phyloP scores from a whole-genome alignment of 2,888 invertebrate species.

The Aquatica leii region DNA sequence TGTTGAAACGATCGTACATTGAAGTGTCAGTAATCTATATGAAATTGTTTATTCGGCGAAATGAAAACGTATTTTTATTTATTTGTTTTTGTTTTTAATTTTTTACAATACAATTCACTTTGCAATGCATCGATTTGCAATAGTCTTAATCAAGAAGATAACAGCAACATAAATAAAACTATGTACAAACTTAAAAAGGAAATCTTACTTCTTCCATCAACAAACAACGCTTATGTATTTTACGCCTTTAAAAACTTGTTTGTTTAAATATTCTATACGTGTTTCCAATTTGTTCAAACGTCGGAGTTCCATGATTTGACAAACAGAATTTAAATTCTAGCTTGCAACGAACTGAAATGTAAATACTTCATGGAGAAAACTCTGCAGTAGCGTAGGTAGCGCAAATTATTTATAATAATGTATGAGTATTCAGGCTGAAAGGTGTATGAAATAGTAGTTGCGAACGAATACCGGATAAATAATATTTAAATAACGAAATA shows the following conservation, averaged over 20 bases:
- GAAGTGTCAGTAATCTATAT: slow-evolving; percentile 6
- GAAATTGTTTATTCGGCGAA: slow-evolving; percentile 8
- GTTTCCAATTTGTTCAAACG: slow-evolving; percentile 37
- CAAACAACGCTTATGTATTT: slow-evolving; percentile 11
- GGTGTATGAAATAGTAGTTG: not conserved
- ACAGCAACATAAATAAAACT: not conserved
- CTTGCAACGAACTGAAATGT: slow-evolving; percentile 49
- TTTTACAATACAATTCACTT: not conserved
- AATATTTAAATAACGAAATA: no score
- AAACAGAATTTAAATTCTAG: slow-evolving; percentile 52
- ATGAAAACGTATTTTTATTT: slow-evolving; percentile 10
- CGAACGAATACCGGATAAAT: no score
- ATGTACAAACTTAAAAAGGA: not conserved
- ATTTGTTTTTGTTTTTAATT: not conserved
- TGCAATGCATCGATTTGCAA: no score
- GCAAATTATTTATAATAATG: slow-evolving; percentile 52
- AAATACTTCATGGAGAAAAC: slow-evolving; percentile 52
- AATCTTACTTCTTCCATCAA: slow-evolving; percentile 9
- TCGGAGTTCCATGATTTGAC: slow-evolving; percentile 48
- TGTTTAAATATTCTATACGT: slow-evolving; percentile 37
- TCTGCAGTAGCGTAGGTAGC: slow-evolving; percentile 47
- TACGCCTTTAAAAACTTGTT: slow-evolving; percentile 32
- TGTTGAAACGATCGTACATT: not conserved
- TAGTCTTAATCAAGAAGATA: not conserved
- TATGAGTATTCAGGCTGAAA: slow-evolving; percentile 44